A percentile compares a stretch with the other conserved stretches of the same genome.
Evolutionary conservation across 2,113 vertebrate genomes (phyloP).

Genomic region (Tetrax tetrax): DNA sequence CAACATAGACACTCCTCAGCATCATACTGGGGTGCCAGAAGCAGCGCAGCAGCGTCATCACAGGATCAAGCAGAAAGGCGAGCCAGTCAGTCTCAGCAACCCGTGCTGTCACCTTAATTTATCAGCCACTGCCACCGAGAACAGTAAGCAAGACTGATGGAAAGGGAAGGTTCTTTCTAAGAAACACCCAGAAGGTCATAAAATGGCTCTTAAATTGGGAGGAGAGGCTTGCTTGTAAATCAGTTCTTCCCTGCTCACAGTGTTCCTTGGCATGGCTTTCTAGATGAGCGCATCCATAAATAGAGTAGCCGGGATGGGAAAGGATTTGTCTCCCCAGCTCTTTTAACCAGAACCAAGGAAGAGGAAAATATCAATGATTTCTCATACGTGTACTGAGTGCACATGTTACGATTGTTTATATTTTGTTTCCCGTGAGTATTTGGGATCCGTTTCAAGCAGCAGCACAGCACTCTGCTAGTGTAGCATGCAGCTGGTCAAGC

Average conservation of each 20-base stretch:
- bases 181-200: not conserved
- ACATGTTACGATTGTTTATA: not conserved
- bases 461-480: too few relatives aligned
- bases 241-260: not conserved
- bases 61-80: not conserved
- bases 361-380: not conserved
- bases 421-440: not conserved
- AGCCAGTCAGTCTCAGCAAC: not conserved
- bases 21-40: not conserved
- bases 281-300: not conserved
- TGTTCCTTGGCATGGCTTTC: not conserved
- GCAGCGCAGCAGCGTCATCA: not conserved
- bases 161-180: not conserved
- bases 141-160: not conserved
- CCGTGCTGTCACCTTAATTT: not conserved
- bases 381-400: not conserved
- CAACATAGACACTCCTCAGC: not conserved
- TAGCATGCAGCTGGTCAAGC: too few relatives aligned
- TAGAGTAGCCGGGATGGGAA: not conserved
- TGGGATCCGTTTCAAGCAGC: not conserved
- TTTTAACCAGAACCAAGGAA: slow-evolving; percentile 21
- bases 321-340: not conserved
- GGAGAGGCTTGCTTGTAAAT: not conserved
- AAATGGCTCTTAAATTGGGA: not conserved
- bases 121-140: not conserved